Evolutionary conservation across 2,888 invertebrate genomes (phyloP), one percentile per base, ranked within the genome.

Genomic region (Hoplodrina ambigua): DNA sequence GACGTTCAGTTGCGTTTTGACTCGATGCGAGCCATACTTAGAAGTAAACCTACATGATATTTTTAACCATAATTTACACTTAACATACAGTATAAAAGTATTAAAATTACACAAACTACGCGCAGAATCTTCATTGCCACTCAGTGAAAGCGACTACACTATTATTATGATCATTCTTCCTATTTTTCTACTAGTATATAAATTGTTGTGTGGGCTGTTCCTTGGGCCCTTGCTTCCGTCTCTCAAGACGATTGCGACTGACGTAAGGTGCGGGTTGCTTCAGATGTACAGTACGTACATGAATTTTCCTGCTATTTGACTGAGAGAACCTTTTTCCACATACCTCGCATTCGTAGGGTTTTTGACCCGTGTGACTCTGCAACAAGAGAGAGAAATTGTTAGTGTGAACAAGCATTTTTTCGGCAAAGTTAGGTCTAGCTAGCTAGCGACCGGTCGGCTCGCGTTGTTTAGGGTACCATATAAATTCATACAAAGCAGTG

Each of bases 231-330:
- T 60, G 54, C 37, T 74, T 82, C 58, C 82, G 64, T 20, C 78
- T 67, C 37, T 82, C 83, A n/a, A 71, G 64, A 0, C 82, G 67
- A 13, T 62, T 88, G 37, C 91, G 86, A 62, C 90, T 91, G 82
- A 91, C 88, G 82, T 93, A 92, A 17, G 94, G 94, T 52, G 92
- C 90, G 6, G 89, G 89, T 30, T 89, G 89, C 66, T 88, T 88
- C 15, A 90, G 75, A 60, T 90, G 90, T 2, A 90, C 90, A 0
- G 89, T 90, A 0, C 83, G 68, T 1, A 90, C 87, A 85, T 90
- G 90, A 6, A 90, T 83, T 59, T 90, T 89, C 64, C 89, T 83
- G 37, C 86, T 87, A 82, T 90, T 90, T 19, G 90, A 89, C 70
- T 90, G 89, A 0, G 85, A 85, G 84, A 89, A 89, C 4, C 83